These are phyloP conservation scores for Camptogramma bilineatum DNA, from an alignment of 2,888 invertebrate genomes.

Conservation along the genomic window DNA sequence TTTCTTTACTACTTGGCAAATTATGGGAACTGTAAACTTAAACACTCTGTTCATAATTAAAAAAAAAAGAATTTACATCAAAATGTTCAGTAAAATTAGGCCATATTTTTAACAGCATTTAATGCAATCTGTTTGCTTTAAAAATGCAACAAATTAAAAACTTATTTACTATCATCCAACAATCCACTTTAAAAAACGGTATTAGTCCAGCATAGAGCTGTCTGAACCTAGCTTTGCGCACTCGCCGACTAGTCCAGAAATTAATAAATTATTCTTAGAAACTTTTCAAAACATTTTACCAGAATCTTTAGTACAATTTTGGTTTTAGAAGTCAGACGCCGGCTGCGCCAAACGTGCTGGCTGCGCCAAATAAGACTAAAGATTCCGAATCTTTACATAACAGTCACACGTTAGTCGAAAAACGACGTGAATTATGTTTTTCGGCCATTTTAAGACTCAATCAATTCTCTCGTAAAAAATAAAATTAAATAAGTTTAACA, in stretches of 20 bases:
- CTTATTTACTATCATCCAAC: not conserved
- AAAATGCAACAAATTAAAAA: slow-evolving; percentile 2
- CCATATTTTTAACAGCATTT: not conserved
- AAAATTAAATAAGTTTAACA: slow-evolving; percentile 61
- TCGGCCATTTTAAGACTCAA: not conserved
- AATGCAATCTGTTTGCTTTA: not conserved
- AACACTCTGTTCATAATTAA: too few relatives aligned
- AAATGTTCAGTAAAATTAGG: not conserved
- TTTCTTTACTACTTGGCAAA: too few relatives aligned
- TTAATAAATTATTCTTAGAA: not conserved
- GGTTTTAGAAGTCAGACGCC: not conserved
- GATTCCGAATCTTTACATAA: slow-evolving; percentile 49
- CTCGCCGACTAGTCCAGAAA: not conserved
- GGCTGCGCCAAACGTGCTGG: slow-evolving; percentile 2
- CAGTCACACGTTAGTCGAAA: slow-evolving; percentile 48
- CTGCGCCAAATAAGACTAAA: slow-evolving; percentile 33
- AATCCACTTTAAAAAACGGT: not conserved
- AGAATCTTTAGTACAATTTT: slow-evolving; percentile 4
- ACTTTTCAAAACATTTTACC: not conserved
- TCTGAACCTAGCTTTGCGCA: not conserved
- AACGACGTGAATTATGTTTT: slow-evolving; percentile 20
- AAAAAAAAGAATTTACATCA: too few relatives aligned
- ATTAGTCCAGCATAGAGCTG: too few relatives aligned
- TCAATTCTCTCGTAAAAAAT: slow-evolving; percentile 56
- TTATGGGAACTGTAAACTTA: too few relatives aligned